Percentiles rank a stretch among this genome's conserved stretches.
These are phyloP conservation scores for Crenichthys baileyi DNA, from an alignment of 2,797 vertebrate genomes.

Conservation along the genomic window DNA sequence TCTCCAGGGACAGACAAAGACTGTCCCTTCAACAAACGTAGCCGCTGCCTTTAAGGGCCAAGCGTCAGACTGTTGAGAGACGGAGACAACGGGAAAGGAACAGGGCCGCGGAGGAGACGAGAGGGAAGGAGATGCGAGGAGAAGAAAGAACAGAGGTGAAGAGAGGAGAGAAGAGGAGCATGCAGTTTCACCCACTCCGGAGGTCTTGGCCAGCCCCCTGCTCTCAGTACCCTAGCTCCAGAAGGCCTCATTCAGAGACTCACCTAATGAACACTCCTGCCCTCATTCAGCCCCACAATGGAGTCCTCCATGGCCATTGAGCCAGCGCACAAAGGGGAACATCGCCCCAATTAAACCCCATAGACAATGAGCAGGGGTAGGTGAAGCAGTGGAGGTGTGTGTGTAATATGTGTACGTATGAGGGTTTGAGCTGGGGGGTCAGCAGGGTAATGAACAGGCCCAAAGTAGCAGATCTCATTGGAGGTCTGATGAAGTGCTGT, in stretches of 20 bases:
- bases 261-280: conserved; percentile 89
- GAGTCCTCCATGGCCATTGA: conserved; percentile 84
- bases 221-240: conserved; percentile 74
- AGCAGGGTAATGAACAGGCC: conserved; percentile 82
- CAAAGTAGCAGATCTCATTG: conserved; percentile 72
- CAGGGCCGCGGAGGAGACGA: conserved; percentile 44
- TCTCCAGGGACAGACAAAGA: conserved; percentile 71
- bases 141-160: conserved; percentile 41
- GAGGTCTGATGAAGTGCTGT: conserved; percentile 80
- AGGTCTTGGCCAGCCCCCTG: conserved; percentile 70
- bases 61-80: conserved; percentile 80
- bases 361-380: conserved; percentile 81
- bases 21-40: conserved; percentile 73
- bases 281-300: conserved; percentile 85
- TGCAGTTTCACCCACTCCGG: conserved; percentile 76
- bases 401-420: conserved; percentile 73
- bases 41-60: conserved; percentile 82
- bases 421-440: conserved; percentile 76
- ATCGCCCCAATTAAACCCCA: conserved; percentile 87
- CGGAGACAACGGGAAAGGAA: conserved; percentile 72
- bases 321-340: conserved; percentile 80
- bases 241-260: conserved; percentile 82
- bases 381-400: conserved; percentile 76
- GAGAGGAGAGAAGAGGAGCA: conserved; percentile 57
- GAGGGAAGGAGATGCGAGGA: conserved; percentile 33